Evolutionary conservation across 2,113 vertebrate genomes (phyloP), one percentile per base, ranked within the genome.

Genomic region (Cettia cetti): DNA sequence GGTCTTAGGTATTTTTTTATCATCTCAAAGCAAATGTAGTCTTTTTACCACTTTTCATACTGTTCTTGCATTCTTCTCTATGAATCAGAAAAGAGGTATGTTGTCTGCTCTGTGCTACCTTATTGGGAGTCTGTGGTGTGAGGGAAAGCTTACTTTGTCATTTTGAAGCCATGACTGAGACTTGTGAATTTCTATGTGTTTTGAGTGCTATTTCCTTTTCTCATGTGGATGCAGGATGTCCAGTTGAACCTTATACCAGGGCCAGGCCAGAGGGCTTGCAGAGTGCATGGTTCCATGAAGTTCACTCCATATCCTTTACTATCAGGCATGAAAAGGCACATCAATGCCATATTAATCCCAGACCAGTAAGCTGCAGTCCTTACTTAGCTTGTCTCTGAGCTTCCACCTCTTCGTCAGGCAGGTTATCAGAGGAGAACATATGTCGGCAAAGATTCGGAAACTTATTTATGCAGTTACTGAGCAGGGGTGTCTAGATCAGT

Each of bases 401-500:
- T 49, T 79, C 53, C 45, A 10, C 60, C 17, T 65, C 68, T 74
- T 69, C 26, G 18, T 56, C 4, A 5, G 13, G 11, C 40, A 76
- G 10, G 11, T 88, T 88, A 22, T 7, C 27, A 56, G 37, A 81
- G 69, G 33, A 70, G 12, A 52, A 42, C 1, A 0, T 23, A 23
- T 20, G 4, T 39, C 3, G 5, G 9, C 37, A 88, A 92, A 49
- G 20, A 15, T 63, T 16, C 15, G 35, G 44, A 33, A 33, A 33
- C 21, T 14, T 40, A 27, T 35, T 37, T 69, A 7, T 9, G 37
- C 30, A 30, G 24, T 83, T 77, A 54, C 18, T 50, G 37, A 40
- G 16, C 0, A 0, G n/a, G 64, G 26, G 11, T 83, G 16, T 49
- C 19, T 35, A n/a, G 19, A 35, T 76, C 35, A 71, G 27, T 60